Evolutionary conservation across 2,797 vertebrate species (phyloP).

Genomic region (Potorous gilbertii): DNA sequence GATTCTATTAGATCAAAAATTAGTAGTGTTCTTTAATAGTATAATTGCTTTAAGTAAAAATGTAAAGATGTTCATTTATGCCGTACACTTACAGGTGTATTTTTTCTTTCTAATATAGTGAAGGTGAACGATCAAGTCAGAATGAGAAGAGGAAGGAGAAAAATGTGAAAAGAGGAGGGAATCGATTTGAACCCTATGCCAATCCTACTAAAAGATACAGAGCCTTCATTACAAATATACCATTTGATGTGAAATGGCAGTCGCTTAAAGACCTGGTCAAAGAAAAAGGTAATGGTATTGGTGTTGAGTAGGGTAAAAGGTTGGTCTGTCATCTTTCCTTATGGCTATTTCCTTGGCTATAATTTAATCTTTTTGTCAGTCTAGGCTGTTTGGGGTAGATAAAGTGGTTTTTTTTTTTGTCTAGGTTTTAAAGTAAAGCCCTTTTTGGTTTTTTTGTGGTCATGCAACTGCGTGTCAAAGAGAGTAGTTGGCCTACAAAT

Average conservation of each 20-base stretch:
- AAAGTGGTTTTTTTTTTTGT: conserved; percentile 45
- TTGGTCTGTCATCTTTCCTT: conserved; percentile 70
- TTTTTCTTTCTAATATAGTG: conserved; percentile 82
- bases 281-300: conserved; percentile 94
- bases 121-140: conserved; percentile 89
- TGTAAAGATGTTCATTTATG: conserved; percentile 28
- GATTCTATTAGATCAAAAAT: conserved; percentile 26
- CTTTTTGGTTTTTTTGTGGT: conserved; percentile 66
- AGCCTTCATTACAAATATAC: conserved; percentile 98
- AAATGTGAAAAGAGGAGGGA: conserved; percentile 92
- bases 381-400: conserved; percentile 73
- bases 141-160: conserved; percentile 94
- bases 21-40: not conserved
- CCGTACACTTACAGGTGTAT: conserved; percentile 46
- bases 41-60: conserved; percentile 39
- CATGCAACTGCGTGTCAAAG: conserved; percentile 69
- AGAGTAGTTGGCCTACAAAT: conserved; percentile 55
- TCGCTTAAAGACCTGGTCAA: conserved; percentile 98
- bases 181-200: conserved; percentile 93
- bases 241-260: conserved; percentile 99
- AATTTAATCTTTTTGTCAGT: conserved; percentile 53
- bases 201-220: conserved; percentile 90
- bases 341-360: conserved; percentile 71
- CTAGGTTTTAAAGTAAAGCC: conserved; percentile 53
- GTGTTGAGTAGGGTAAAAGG: conserved; percentile 76